phyloP scores from a whole-genome alignment of 1,140 invertebrate species.

The Parasteatoda tepidariorum region DNA sequence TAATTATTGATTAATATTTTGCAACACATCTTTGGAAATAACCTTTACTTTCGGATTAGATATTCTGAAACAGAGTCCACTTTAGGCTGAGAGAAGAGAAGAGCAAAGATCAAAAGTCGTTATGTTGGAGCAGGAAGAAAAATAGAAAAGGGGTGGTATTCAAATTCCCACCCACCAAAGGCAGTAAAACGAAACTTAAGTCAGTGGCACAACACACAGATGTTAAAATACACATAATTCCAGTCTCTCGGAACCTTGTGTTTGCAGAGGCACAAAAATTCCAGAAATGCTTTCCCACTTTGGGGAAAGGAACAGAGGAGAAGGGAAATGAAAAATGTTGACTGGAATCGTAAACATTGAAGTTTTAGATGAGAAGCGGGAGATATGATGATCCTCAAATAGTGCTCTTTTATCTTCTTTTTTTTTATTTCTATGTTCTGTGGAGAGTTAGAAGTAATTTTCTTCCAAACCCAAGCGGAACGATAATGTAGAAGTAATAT shows the following conservation, averaged over 20 bases:
- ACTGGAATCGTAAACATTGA: slow-evolving; percentile 12
- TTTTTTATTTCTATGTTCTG: no score
- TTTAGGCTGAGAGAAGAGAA: no score
- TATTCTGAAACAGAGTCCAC: no score
- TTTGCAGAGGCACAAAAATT: slow-evolving; percentile 17
- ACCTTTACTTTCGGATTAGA: no score
- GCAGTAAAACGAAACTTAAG: not conserved
- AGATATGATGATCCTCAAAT: not conserved
- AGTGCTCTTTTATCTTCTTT: no score
- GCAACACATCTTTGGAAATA: no score
- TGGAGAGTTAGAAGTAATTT: no score
- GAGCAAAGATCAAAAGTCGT: not conserved
- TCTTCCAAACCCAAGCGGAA: no score
- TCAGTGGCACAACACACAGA: slow-evolving; percentile 4
- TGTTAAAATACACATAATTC: slow-evolving; percentile 24
- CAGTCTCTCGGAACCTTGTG: not conserved
- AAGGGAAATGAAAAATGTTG: slow-evolving; percentile 33
- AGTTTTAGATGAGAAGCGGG: not conserved
- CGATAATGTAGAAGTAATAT: no score
- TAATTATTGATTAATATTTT: no score
- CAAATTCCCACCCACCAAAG: not conserved
- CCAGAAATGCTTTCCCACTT: not conserved
- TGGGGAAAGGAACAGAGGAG: not conserved
- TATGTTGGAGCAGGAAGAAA: not conserved
- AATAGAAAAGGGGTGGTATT: not conserved